phyloP scores from a whole-genome alignment of 2,113 vertebrate genomes.

The Hippocampus mohnikei region DNA sequence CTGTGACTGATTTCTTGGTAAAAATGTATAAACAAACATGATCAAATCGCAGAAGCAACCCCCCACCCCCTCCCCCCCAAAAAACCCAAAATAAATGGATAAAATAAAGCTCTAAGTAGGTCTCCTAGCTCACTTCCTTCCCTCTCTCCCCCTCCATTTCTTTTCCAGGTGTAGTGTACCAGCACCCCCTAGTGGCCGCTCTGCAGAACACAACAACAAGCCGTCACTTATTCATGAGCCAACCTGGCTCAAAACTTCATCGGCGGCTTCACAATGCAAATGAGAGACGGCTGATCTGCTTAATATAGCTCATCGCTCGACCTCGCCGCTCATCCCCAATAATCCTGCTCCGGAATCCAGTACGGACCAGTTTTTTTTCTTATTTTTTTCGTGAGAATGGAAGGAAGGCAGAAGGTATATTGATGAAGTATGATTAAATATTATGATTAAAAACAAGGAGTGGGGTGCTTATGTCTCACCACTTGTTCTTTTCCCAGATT shows the following conservation, averaged over 20 bases:
- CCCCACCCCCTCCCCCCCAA: background rate
- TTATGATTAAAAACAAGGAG: background rate
- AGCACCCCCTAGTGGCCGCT: slow-evolving; percentile 59
- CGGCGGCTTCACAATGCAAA: slow-evolving; percentile 15
- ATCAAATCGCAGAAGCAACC: background rate
- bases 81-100: background rate
- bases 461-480: background rate
- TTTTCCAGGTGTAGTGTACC: slow-evolving; percentile 25
- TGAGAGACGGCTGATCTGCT: slow-evolving; percentile 35
- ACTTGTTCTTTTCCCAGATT: background rate
- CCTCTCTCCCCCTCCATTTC: slow-evolving; percentile 17
- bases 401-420: background rate
- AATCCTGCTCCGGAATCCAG: slow-evolving; percentile 49
- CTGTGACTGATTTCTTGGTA: background rate
- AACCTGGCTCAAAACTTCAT: background rate
- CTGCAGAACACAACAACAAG: slow-evolving; percentile 27
- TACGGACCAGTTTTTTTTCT: slow-evolving; percentile 27
- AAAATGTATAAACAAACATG: background rate
- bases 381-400: too few species aligned
- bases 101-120: slow-evolving; percentile 26
- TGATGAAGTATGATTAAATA: slow-evolving; percentile 3
- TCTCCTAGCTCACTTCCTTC: slow-evolving; percentile 29
- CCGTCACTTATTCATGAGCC: background rate
- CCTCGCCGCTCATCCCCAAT: slow-evolving; percentile 53
- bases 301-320: slow-evolving; percentile 40